These are phyloP conservation scores for Ptycholaimellus sp. DNA, from an alignment of 2,888 invertebrate species.

Conservation along the genomic window DNA sequence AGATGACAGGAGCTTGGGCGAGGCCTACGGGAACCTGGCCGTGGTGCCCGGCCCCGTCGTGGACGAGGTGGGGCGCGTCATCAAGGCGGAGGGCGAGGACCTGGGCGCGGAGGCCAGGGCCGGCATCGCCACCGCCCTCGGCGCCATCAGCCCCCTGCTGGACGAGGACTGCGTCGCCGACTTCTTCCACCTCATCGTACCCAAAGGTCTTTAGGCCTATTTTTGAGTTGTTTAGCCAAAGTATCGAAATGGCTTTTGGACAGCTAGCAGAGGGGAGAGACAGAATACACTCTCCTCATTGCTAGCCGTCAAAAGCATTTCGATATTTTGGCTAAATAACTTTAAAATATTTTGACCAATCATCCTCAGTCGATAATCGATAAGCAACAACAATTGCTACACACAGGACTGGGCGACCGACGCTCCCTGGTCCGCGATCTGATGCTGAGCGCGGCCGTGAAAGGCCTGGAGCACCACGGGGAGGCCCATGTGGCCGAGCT, in stretches of 20 bases:
- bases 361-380: too few species aligned
- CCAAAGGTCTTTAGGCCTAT: neutral
- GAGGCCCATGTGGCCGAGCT: conserved; percentile 44
- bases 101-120: conserved; percentile 72
- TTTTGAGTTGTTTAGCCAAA: too few species aligned
- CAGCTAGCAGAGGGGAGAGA: neutral
- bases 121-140: conserved; percentile 60
- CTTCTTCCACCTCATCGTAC: conserved; percentile 8
- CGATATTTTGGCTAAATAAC: too few species aligned
- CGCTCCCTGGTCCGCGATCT: conserved; percentile 47
- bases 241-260: conserved; percentile 1
- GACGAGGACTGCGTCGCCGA: conserved; percentile 7
- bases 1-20: too few species aligned
- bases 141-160: conserved; percentile 30
- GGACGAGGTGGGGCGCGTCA: conserved; percentile 70
- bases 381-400: conserved; percentile 42
- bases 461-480: conserved; percentile 69
- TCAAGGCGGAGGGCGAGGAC: conserved; percentile 52
- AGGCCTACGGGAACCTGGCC: too few species aligned
- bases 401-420: conserved; percentile 60
- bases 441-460: conserved; percentile 79
- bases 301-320: too few species aligned
- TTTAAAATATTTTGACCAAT: too few species aligned
- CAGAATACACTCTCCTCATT: neutral
- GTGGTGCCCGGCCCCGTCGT: conserved; percentile 33